Evolutionary conservation across 1,140 invertebrate species (phyloP).

Genomic region (Trialeurodes vaporariorum): DNA sequence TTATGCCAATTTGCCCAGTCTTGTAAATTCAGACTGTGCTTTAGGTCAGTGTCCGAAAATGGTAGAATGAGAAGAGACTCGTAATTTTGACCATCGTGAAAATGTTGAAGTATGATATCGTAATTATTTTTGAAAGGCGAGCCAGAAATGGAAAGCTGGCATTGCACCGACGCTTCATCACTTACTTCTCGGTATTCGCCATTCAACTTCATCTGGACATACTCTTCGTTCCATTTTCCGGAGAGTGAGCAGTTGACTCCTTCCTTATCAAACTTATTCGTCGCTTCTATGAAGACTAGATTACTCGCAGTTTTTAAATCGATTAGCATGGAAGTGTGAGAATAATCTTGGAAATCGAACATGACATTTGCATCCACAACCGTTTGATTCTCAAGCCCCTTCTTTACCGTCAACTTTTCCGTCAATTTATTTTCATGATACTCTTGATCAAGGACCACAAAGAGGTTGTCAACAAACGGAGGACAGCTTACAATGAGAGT

Average conservation of each 20-base stretch:
- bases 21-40: neutral
- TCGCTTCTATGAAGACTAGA: neutral
- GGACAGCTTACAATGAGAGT: neutral
- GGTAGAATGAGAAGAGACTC: neutral
- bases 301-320: neutral
- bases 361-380: neutral
- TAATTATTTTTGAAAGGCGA: neutral
- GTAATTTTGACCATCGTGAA: neutral
- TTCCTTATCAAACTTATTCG: neutral
- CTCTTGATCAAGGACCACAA: neutral
- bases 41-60: neutral
- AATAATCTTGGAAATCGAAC: neutral
- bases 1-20: neutral
- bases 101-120: neutral
- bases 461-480: neutral
- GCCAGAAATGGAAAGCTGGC: neutral
- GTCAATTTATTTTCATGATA: neutral
- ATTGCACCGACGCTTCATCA: neutral
- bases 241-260: neutral
- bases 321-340: neutral
- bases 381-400: neutral
- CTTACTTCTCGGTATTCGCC: neutral
- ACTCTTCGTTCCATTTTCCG: neutral
- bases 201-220: neutral
- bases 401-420: neutral